Conservation (phyloP, 2,888 invertebrate species). For the Plebejus melissa region DNA sequence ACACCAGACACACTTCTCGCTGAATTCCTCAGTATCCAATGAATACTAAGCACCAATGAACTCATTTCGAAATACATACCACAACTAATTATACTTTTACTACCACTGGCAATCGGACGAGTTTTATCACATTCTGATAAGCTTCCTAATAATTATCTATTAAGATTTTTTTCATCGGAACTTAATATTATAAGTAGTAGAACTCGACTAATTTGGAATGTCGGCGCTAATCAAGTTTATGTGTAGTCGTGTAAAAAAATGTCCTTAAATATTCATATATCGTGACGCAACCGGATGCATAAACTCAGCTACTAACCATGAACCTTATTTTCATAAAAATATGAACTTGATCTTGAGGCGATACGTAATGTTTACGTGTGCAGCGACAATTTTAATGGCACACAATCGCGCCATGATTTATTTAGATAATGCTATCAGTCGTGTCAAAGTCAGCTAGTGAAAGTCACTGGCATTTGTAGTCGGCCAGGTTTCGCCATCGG, state of each 20-base stretch:
- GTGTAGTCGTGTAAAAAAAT: background rate
- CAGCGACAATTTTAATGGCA: slow-evolving; percentile 19
- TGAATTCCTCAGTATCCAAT: slow-evolving; percentile 11
- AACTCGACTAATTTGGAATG: background rate
- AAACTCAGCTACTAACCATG: slow-evolving; percentile 44
- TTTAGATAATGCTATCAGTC: slow-evolving; percentile 29
- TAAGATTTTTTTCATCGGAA: background rate
- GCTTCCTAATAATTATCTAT: background rate
- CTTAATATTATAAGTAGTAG: background rate
- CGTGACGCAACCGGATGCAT: background rate
- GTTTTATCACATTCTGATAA: background rate
- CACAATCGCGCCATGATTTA: slow-evolving; percentile 18
- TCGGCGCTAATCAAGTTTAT: background rate
- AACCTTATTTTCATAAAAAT: slow-evolving; percentile 39
- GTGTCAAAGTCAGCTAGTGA: slow-evolving; percentile 52
- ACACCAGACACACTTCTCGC: slow-evolving; percentile 17
- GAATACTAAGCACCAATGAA: background rate
- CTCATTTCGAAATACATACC: slow-evolving; percentile 13
- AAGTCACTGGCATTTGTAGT: slow-evolving; percentile 73
- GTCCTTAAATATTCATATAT: slow-evolving; percentile 1
- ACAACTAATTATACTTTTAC: slow-evolving; percentile 2
- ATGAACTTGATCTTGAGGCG: slow-evolving; percentile 30
- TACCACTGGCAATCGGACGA: background rate
- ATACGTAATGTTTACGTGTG: slow-evolving; percentile 23
- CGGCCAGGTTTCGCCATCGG: slow-evolving; percentile 72